Conservation (phyloP, 2,797 vertebrate genomes). For the Channallabes apus region DNA sequence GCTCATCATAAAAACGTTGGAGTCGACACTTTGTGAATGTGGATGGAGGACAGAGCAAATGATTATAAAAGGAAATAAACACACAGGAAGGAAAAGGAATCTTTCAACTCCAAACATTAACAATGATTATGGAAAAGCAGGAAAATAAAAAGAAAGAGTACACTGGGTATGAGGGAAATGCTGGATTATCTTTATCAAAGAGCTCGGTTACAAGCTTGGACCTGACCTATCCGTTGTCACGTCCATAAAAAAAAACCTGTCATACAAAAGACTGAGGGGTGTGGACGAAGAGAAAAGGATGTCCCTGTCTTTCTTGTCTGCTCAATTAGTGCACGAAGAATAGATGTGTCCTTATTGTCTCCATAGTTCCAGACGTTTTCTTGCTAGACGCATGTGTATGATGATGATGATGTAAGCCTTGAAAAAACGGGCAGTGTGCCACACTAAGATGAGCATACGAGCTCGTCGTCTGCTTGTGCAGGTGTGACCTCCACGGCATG, state of each 20-base stretch:
- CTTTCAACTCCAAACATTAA: conserved; percentile 31
- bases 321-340: not conserved
- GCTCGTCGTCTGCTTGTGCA: conserved; percentile 33
- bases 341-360: not conserved
- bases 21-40: conserved; percentile 37
- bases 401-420: conserved; percentile 33
- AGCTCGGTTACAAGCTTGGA: not conserved
- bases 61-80: conserved; percentile 26
- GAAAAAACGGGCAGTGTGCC: conserved; percentile 12
- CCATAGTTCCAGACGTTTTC: not conserved
- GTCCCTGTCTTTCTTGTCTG: conserved; percentile 15
- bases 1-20: conserved; percentile 41
- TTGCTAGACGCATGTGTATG: not conserved
- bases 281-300: conserved; percentile 24
- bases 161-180: not conserved
- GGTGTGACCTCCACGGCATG: too few relatives aligned
- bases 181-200: not conserved
- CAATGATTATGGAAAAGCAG: conserved; percentile 31
- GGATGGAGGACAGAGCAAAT: not conserved
- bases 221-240: not conserved
- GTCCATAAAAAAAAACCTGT: not conserved
- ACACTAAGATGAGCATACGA: conserved; percentile 18
- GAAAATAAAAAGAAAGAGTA: not conserved
- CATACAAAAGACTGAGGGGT: conserved; percentile 15
- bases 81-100: conserved; percentile 30